Evolutionary conservation across 2,888 invertebrate species (phyloP).

Genomic region (Hedya salicella): DNA sequence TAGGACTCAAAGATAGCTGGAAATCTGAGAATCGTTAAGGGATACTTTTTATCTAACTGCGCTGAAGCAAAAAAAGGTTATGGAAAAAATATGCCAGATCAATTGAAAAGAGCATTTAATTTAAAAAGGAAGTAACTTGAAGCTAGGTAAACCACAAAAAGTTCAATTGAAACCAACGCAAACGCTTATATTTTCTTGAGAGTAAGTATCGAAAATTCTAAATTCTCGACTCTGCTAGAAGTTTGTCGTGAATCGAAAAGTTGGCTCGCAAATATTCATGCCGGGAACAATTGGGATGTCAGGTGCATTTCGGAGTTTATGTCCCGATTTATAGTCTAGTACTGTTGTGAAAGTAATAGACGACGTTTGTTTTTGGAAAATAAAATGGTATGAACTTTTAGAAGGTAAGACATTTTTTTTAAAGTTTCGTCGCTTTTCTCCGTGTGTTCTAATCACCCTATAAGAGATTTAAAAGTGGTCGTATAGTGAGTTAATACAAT

Average conservation of each 20-base stretch:
- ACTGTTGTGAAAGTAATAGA: neutral
- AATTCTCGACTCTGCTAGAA: constrained; percentile 5
- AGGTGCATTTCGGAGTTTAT: constrained; percentile 13
- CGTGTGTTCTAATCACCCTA: too few relatives aligned
- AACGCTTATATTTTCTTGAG: neutral
- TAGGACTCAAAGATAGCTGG: too few relatives aligned
- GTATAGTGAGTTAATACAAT: too few relatives aligned
- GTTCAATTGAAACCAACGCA: constrained; percentile 5
- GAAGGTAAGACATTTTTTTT: neutral
- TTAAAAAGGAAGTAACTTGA: too few relatives aligned
- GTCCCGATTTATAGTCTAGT: constrained; percentile 6
- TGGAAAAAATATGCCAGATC: too few relatives aligned
- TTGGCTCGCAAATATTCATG: constrained; percentile 48
- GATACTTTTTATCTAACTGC: too few relatives aligned
- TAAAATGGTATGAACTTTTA: neutral
- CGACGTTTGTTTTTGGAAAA: neutral
- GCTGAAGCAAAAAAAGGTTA: too few relatives aligned
- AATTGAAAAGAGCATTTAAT: too few relatives aligned
- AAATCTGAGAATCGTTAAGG: too few relatives aligned
- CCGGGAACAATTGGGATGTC: constrained; percentile 35
- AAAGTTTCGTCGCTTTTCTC: too few relatives aligned
- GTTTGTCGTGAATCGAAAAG: constrained; percentile 27
- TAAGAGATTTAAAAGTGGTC: too few relatives aligned
- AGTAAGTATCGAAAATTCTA: constrained; percentile 5
- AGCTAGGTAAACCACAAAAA: neutral